Conservation (phyloP, 2,113 vertebrate genomes). For the Erpornis zantholeuca region DNA sequence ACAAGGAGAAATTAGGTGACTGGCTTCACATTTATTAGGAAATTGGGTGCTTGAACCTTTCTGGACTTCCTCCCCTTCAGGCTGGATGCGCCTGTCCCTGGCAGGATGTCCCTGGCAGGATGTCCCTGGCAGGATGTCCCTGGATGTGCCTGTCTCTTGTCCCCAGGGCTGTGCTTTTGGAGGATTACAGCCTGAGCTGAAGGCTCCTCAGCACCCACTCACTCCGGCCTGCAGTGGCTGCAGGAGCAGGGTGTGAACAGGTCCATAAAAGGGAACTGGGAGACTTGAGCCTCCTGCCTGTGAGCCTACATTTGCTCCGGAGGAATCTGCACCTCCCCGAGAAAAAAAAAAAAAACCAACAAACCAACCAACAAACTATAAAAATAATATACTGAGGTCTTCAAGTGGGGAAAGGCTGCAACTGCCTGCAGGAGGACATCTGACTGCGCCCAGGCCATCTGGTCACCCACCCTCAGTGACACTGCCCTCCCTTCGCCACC, state of each 20-base stretch:
- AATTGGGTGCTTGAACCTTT: background rate
- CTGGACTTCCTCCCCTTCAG: rapidly evolving
- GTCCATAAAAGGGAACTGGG: slow-evolving; percentile 52
- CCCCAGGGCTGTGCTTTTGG: background rate
- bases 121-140: too few relatives aligned
- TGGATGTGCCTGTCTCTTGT: background rate
- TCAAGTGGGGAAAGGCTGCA: background rate
- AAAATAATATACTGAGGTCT: background rate
- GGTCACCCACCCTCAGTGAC: slow-evolving; percentile 2
- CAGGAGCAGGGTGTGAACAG: slow-evolving; percentile 1
- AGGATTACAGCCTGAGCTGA: background rate
- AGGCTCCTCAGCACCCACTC: background rate
- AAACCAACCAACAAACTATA: background rate
- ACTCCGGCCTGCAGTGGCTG: background rate
- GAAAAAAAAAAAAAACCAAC: background rate
- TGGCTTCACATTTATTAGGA: background rate
- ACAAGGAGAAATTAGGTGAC: background rate
- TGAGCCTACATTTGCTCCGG: background rate
- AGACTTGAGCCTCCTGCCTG: background rate
- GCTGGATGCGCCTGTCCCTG: background rate
- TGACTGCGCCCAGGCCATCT: background rate
- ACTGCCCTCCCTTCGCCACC: background rate
- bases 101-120: too few relatives aligned
- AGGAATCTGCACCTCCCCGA: background rate
- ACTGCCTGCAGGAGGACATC: background rate